Evolutionary conservation across 2,113 vertebrate genomes (phyloP).

Genomic region (Sinosuthora webbiana): DNA sequence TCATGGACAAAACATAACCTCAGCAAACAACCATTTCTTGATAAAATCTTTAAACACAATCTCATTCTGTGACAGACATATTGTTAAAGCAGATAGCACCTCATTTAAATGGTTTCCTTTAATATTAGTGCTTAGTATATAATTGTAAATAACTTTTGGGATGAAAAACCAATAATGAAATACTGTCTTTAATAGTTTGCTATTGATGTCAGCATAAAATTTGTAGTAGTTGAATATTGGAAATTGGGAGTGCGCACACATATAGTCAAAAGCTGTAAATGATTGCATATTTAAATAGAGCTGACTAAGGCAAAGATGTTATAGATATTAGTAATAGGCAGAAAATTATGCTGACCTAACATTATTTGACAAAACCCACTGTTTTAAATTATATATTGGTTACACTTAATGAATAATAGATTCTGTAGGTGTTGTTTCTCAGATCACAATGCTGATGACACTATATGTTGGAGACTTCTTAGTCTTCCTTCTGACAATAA

Average conservation of each 20-base stretch:
- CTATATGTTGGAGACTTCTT: constrained; percentile 74
- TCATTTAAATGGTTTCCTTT: constrained; percentile 99
- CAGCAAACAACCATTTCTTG: constrained; percentile 99
- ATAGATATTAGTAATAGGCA: constrained; percentile 99
- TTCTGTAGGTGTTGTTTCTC: constrained; percentile 93
- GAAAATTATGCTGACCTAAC: constrained; percentile 99
- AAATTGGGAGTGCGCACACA: constrained; percentile 94
- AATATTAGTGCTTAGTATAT: constrained; percentile 99
- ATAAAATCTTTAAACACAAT: constrained; percentile 99
- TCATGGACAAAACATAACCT: constrained; percentile 99
- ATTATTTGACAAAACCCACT: constrained; percentile 97
- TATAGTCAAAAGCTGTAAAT: constrained; percentile 99
- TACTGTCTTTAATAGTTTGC: constrained; percentile 99
- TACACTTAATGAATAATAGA: constrained; percentile 99
- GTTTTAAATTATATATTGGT: constrained; percentile 99
- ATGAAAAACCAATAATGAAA: constrained; percentile 99
- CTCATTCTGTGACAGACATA: constrained; percentile 99
- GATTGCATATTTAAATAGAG: constrained; percentile 99
- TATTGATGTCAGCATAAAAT: constrained; percentile 99
- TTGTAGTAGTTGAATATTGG: constrained; percentile 99
- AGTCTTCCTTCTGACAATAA: constrained; percentile 81
- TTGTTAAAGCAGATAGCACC: constrained; percentile 99
- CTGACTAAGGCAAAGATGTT: constrained; percentile 99
- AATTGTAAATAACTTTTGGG: constrained; percentile 99
- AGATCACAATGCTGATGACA: constrained; percentile 89